Percentiles rank a stretch among this genome's conserved stretches.
Conservation (phyloP, 2,888 invertebrate species). For the Alloplasta piceator region DNA sequence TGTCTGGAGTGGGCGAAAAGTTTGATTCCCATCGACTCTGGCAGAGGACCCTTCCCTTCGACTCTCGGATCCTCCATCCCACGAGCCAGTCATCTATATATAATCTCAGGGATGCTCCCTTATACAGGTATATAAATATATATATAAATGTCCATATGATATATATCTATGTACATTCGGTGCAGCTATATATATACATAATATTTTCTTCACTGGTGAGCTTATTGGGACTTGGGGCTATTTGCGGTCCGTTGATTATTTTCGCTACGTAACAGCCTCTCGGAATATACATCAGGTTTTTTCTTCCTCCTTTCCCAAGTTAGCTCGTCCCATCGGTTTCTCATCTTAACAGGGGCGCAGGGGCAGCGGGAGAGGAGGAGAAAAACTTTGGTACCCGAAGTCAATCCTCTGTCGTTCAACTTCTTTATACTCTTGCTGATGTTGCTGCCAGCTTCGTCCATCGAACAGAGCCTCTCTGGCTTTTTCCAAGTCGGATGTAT, state of each 20-base stretch:
- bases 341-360: conserved; percentile 28
- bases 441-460: conserved; percentile 24
- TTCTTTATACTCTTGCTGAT: conserved; percentile 54
- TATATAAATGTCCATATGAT: no score
- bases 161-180: background rate
- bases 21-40: conserved; percentile 66
- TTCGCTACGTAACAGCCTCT: conserved; percentile 66
- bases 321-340: conserved; percentile 44
- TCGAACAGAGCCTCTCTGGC: conserved; percentile 34
- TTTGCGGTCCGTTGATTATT: conserved; percentile 74
- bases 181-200: conserved; percentile 1
- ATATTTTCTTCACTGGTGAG: conserved; percentile 38
- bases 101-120: conserved; percentile 35
- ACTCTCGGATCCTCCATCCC: conserved; percentile 24
- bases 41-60: conserved; percentile 22
- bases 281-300: conserved; percentile 41
- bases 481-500: conserved; percentile 10
- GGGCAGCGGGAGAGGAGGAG: background rate
- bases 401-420: conserved; percentile 46
- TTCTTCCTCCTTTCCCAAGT: conserved; percentile 33
- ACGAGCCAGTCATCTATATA: conserved; percentile 20
- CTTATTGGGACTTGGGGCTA: conserved; percentile 62
- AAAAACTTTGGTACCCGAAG: conserved; percentile 44
- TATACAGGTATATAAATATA: no score
- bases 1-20: conserved; percentile 62